A percentile compares a stretch with the other conserved stretches of the same genome.
phyloP scores from a whole-genome alignment of 2,888 invertebrate genomes.

The Hirtodrosophila confusa region DNA sequence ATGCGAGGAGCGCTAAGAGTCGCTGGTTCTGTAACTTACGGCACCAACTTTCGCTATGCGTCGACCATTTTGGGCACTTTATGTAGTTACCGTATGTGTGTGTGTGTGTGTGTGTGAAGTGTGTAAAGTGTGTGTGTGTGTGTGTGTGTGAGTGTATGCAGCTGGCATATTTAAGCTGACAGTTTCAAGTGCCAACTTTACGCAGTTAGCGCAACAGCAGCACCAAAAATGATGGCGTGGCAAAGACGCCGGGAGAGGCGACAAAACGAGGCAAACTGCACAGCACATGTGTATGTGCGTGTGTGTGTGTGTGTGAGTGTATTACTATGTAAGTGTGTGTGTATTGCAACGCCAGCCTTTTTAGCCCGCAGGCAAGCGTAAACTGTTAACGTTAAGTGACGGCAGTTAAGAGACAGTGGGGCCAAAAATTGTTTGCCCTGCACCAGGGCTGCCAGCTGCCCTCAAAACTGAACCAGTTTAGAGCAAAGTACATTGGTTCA shows the following conservation, averaged over 20 bases:
- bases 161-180: slow-evolving; percentile 78
- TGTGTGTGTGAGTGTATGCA: slow-evolving; percentile 55
- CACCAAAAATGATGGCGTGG: slow-evolving; percentile 74
- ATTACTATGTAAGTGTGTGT: slow-evolving; percentile 33
- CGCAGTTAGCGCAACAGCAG: slow-evolving; percentile 76
- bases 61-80: slow-evolving; percentile 74
- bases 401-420: slow-evolving; percentile 77
- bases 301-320: slow-evolving; percentile 17
- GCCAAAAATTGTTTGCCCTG: slow-evolving; percentile 12
- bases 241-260: slow-evolving; percentile 41
- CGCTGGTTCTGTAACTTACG: slow-evolving; percentile 66
- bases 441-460: too few relatives aligned
- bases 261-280: slow-evolving; percentile 17
- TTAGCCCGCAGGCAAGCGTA: slow-evolving; percentile 78
- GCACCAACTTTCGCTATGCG: slow-evolving; percentile 71
- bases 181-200: slow-evolving; percentile 79
- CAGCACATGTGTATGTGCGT: slow-evolving; percentile 19
- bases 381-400: slow-evolving; percentile 79
- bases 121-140: slow-evolving; percentile 20
- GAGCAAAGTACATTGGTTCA: neutral
- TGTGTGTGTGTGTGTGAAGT: slow-evolving; percentile 6
- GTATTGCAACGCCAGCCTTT: slow-evolving; percentile 74
- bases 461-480: too few relatives aligned
- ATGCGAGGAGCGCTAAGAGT: slow-evolving; percentile 53
- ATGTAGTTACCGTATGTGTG: slow-evolving; percentile 60